Percentiles rank a stretch among this genome's conserved stretches.
These are phyloP conservation scores for Acrobasis suavella DNA, from an alignment of 2,888 invertebrate genomes.

Conservation along the genomic window DNA sequence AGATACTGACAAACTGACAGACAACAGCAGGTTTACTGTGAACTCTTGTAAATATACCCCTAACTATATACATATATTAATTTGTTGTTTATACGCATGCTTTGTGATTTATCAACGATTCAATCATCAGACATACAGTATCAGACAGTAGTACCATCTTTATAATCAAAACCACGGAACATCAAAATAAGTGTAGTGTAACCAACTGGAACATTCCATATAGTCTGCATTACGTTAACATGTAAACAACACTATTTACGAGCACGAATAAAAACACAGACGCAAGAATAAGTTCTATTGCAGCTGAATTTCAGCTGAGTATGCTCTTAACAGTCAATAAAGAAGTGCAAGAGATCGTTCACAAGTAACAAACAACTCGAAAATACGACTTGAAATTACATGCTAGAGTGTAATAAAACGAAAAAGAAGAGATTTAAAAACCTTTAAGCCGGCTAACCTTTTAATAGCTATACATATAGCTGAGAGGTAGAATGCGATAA, in stretches of 20 bases:
- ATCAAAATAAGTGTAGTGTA: too few relatives aligned
- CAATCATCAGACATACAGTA: too few relatives aligned
- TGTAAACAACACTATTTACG: background rate
- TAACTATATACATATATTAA: background rate
- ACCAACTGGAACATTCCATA: too few relatives aligned
- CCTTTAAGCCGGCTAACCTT: slow-evolving; percentile 37
- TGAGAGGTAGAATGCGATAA: slow-evolving; percentile 34
- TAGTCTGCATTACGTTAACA: too few relatives aligned
- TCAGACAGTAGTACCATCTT: too few relatives aligned
- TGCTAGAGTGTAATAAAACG: slow-evolving; percentile 19
- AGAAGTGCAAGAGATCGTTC: slow-evolving; percentile 3
- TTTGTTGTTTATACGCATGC: too few relatives aligned
- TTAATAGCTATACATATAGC: slow-evolving; percentile 45
- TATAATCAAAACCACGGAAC: too few relatives aligned
- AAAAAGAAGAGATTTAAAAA: slow-evolving; percentile 36
- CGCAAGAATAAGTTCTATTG: background rate
- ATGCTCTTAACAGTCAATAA: background rate
- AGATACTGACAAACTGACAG: slow-evolving; percentile 39
- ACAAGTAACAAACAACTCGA: slow-evolving; percentile 18
- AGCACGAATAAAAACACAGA: background rate
- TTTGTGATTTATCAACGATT: too few relatives aligned
- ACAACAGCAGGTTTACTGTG: slow-evolving; percentile 26
- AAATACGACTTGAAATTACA: slow-evolving; percentile 1
- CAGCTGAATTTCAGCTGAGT: background rate
- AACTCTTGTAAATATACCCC: background rate